These are phyloP conservation scores for Carduelis carduelis DNA, from an alignment of 2,797 vertebrate genomes.

Conservation along the genomic window DNA sequence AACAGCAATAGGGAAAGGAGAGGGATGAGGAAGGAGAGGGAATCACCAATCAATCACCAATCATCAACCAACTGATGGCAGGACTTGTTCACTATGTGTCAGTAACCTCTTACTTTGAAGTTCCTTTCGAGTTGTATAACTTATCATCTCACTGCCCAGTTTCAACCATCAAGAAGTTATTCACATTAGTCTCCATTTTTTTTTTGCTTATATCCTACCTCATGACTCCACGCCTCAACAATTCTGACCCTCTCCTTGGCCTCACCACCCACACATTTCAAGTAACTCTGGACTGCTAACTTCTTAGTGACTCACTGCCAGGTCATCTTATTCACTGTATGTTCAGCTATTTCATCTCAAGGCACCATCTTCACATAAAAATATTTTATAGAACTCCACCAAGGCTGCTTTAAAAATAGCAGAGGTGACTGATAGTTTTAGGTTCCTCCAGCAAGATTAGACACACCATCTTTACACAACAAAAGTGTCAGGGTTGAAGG, in stretches of 20 bases:
- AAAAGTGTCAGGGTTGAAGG: not conserved
- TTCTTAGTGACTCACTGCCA: conserved; percentile 6
- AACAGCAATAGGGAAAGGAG: not conserved
- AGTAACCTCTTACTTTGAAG: not conserved
- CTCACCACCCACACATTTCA: not conserved
- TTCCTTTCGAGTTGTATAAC: not conserved
- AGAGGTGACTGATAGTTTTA: not conserved
- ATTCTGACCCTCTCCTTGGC: not conserved
- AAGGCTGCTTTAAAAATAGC: conserved; percentile 6
- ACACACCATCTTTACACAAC: not conserved
- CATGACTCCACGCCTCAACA: not conserved
- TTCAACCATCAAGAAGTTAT: not conserved
- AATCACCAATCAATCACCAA: not conserved
- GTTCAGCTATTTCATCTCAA: conserved; percentile 8
- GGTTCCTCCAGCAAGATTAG: not conserved
- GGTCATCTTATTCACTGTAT: not conserved
- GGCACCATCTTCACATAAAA: not conserved
- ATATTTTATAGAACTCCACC: not conserved
- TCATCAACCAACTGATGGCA: not conserved
- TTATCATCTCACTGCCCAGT: not conserved
- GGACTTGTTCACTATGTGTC: not conserved
- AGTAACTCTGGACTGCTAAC: not conserved
- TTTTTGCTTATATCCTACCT: not conserved
- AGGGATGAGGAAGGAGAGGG: not conserved
- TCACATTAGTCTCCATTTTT: not conserved